Evolutionary conservation across 35 echinoderm and acorn worm genomes (phyloP), one percentile per base, ranked within the genome.

Genomic region (Ptychodera flava): DNA sequence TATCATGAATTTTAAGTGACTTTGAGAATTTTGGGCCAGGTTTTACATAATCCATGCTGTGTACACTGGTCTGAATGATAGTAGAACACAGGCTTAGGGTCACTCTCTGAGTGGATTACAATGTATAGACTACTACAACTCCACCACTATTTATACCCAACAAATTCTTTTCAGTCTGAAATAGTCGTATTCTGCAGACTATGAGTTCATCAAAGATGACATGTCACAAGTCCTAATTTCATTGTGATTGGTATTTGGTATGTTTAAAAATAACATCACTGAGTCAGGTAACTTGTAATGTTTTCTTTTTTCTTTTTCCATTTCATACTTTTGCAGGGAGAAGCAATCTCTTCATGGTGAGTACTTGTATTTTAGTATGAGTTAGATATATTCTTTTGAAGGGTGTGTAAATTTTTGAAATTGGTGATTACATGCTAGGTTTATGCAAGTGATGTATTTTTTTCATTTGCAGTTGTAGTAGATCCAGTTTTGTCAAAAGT

Each of bases 391-490:
- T 31, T 1, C 78, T 30, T 28, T 31, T 79, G 0, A 31, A 30
- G n/a, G 28, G 32, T 79, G 78, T 28, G n/a, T 1, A 79, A 31
- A 30, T 79, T 0, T 1, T 16, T 79, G 28, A 16, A 22, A 32
- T 81, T 28, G 16, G 31, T 81, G 79, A 14, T 32, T 28, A 81
- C 79, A 16, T 81, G 79, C 31, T 14, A 14, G 12, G 16, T 81
- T 28, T 82, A 30, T 82, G 80, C 80, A 30, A 29, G 28, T 35
- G 33, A 12, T 10, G 15, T 33, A 84, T 16, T 37, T 15, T 14
- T 35, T 84, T 29, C 32, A 29, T n/a, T n/a, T 88, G 16, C 86
- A 97, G 94, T 97, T 34, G 94, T 97, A 35, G 94, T 97, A 87
- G 94, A 97, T 85, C 94, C 94, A 0, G 31, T 87, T 16, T 86